Percentiles rank a stretch among this genome's conserved stretches.
phyloP scores from a whole-genome alignment of 2,888 invertebrate genomes.

The Aphidoletes aphidimyza region DNA sequence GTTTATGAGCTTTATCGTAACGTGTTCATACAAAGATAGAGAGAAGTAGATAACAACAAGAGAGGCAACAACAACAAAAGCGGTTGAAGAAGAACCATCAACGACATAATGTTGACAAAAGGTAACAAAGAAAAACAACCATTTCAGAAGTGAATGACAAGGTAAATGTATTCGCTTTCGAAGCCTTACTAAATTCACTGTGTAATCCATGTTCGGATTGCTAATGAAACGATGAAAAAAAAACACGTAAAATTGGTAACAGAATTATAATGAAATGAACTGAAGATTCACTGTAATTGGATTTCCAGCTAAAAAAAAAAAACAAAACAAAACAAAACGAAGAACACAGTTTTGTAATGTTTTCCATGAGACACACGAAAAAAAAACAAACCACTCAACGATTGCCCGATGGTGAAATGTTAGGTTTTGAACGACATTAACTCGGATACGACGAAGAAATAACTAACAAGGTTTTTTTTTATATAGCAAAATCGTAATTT shows the following conservation, averaged over 20 bases:
- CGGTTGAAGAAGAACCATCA: not conserved
- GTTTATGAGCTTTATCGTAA: constrained; percentile 22
- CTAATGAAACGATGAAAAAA: constrained; percentile 7
- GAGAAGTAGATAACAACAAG: not conserved
- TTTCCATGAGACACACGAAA: too few relatives aligned
- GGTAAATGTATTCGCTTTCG: not conserved
- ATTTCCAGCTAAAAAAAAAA: not conserved
- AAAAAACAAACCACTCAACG: not conserved
- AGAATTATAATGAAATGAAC: constrained; percentile 23
- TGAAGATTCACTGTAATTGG: constrained; percentile 27
- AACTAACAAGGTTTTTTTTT: too few relatives aligned
- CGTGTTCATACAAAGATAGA: not conserved
- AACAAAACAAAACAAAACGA: not conserved
- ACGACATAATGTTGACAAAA: constrained; percentile 20
- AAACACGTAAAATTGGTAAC: constrained; percentile 23
- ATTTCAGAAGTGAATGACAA: constrained; percentile 22
- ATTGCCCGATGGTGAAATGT: not conserved
- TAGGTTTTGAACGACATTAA: not conserved
- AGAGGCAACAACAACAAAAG: not conserved
- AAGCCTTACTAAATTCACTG: not conserved
- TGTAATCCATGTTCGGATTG: constrained; percentile 12
- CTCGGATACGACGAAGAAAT: not conserved
- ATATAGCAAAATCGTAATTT: not conserved
- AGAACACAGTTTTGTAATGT: too few relatives aligned
- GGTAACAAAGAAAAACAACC: not conserved